A percentile compares a stretch with the other conserved stretches of the same genome.
These are phyloP conservation scores for Drosophila saltans DNA, from an alignment of 1,140 invertebrate species.

Conservation along the genomic window DNA sequence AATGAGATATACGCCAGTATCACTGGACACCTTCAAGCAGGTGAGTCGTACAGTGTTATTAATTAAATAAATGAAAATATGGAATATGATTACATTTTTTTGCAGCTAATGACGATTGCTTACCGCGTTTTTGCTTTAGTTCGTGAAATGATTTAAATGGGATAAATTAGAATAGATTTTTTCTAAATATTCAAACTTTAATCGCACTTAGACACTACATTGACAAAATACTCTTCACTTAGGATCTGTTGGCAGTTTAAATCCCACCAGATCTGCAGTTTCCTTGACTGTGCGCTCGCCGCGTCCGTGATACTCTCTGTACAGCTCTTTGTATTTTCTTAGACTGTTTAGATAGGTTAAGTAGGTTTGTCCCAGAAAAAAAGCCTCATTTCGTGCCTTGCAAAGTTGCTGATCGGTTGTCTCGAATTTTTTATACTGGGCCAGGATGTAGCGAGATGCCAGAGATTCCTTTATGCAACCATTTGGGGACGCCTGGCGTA, in stretches of 20 bases:
- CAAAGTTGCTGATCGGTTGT: conserved; percentile 92
- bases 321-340: conserved; percentile 88
- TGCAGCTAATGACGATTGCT: conserved; percentile 58
- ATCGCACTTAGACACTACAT: conserved; percentile 24
- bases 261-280: conserved; percentile 92
- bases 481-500: conserved; percentile 63
- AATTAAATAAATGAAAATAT: neutral
- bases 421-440: conserved; percentile 88
- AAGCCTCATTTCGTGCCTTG: conserved; percentile 90
- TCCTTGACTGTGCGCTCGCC: conserved; percentile 90
- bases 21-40: conserved; percentile 58
- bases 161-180: neutral
- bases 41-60: conserved; percentile 17
- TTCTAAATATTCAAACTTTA: conserved; percentile 37
- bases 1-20: conserved; percentile 54
- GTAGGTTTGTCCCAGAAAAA: conserved; percentile 89
- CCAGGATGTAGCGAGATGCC: conserved; percentile 86
- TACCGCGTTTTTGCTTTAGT: conserved; percentile 58
- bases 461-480: conserved; percentile 81
- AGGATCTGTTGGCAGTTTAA: conserved; percentile 92
- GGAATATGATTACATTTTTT: neutral
- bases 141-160: conserved; percentile 47
- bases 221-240: conserved; percentile 82
- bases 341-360: conserved; percentile 88
- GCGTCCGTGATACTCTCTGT: conserved; percentile 88